Base-by-base conservation (phyloP, 2,113 vertebrate species). In the Struthio camelus region DNA sequence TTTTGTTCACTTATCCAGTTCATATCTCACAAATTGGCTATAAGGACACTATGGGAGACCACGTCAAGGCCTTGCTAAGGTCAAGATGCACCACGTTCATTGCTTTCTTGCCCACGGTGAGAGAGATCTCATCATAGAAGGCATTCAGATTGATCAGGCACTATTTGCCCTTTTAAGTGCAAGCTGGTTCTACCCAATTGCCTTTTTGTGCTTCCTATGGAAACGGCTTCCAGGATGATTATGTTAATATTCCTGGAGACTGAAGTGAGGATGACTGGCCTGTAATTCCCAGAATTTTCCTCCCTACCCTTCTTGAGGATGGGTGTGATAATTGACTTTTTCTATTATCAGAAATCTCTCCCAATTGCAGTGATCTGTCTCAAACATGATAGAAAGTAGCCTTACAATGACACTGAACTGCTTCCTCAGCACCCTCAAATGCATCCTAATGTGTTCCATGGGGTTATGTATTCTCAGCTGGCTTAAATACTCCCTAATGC, bases 71-170 rank as follows among this genome's bases (percentile, higher is more conserved):
- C 14, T 50, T 93, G 59, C 34, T 67, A 10, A 71, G 51, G 38
- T 34, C 62, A 58, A 85, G 56, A 59, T 59, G 5, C 4, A 3
- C 14, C n/a, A 11, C 17, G 51, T 87, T 36, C 0, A 0, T 85
- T 64, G 9, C 15, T 86, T 61, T 15, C 4, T 30, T 50, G 38
- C 84, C 36, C 28, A 53, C 44, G 50, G 30, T 38, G 0, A 1
- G 6, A 58, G 22, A 54, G 14, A 67, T 62, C 25, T 81, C 20
- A 15, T 80, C 0, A 0, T 13, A 78, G 25, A 78, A 85, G 38
- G 10, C 34, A 24, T 72, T 80, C 40, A 38, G 22, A 20, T 89
- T 2, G 2, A 1, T 65, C 46, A 86, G 53, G 22, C 13, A 27
- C 42, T 90, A 1, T 62, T 73, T 17, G 44, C 36, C 23, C 30